Base-by-base conservation (phyloP, 2,888 invertebrate species). In the Empis stercorea region DNA sequence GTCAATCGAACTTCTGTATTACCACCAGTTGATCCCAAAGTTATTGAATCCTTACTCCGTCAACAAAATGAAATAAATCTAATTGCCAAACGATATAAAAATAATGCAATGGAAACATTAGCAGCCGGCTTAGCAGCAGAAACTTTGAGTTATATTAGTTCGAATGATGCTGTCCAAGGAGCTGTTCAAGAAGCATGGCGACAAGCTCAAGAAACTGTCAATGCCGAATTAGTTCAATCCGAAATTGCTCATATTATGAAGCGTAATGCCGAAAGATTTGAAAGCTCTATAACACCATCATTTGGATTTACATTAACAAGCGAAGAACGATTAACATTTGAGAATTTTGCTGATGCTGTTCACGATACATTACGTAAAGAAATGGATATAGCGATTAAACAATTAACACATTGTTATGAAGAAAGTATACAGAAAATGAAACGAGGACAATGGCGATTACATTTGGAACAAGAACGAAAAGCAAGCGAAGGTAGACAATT, bases 111-210 rank as follows among this genome's bases (percentile, higher is more conserved):
- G 59, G 78, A 76, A 44, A 80, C 81, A 59, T 65, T 87, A 45
- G 84, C 84, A 11, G 76, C 81, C 39, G 79, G 80, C 30, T 67
- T 87, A 53, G 82, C 84, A 0, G 68, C 75, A 41, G 85, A 84
- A 65, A 80, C 83, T 6, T 64, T 81, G n/a, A 79, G 76, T 57
- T 71, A 75, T 52, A 72, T 74, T 16, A 62, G 73, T 2, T 72
- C 70, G 5, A 63, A 63, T 50, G 71, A 76, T 60, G 64, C 71
- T 46, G 81, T 80, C 53, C 80, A 82, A 55, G 78, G 78, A 46
- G 74, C 83, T 32, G 79, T 84, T 16, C 78, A 84, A 30, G 82
- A 82, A 57, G 84, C 85, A 6, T 84, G 82, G 79, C 78, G 79
- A 36, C 74, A 80, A 49, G 86, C 87, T 1, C 79, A 83, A 46